Conservation (phyloP, 2,888 invertebrate species). For the Magallana nippona region DNA sequence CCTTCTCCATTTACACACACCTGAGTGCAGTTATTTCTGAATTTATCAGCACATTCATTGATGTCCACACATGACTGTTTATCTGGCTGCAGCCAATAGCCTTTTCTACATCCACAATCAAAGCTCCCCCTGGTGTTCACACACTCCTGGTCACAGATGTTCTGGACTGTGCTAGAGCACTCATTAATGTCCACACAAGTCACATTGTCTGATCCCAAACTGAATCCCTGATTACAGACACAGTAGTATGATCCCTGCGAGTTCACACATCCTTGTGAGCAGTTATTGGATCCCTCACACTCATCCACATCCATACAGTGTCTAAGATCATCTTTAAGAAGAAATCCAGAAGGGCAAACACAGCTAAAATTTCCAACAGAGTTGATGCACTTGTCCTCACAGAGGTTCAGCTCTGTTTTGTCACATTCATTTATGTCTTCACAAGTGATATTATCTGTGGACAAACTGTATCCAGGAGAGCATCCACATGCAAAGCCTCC, state of each 20-base stretch:
- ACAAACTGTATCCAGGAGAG: background rate
- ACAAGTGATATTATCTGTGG: conserved; percentile 21
- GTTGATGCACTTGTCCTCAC: conserved; percentile 21
- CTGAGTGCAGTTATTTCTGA: conserved; percentile 27
- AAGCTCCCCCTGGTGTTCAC: conserved; percentile 31
- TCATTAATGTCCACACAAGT: conserved; percentile 40
- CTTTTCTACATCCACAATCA: conserved; percentile 30
- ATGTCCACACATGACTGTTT: conserved; percentile 35
- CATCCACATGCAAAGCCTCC: conserved; percentile 34
- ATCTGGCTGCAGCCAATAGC: background rate
- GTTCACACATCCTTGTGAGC: conserved; percentile 38
- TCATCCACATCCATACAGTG: conserved; percentile 42
- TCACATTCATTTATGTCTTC: conserved; percentile 37
- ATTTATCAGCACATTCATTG: conserved; percentile 35
- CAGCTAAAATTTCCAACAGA: conserved; percentile 27
- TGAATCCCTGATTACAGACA: conserved; percentile 35
- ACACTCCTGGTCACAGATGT: conserved; percentile 39
- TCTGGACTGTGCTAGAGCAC: background rate
- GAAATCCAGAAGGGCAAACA: conserved; percentile 33
- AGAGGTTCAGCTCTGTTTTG: background rate
- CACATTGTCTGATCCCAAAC: background rate
- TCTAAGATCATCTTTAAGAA: background rate
- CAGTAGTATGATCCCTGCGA: conserved; percentile 19
- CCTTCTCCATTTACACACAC: conserved; percentile 36
- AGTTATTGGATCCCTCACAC: conserved; percentile 29